Evolutionary conservation across 2,797 vertebrate genomes (phyloP), one percentile per base, ranked within the genome.

Genomic region (Neostethus bicornis): DNA sequence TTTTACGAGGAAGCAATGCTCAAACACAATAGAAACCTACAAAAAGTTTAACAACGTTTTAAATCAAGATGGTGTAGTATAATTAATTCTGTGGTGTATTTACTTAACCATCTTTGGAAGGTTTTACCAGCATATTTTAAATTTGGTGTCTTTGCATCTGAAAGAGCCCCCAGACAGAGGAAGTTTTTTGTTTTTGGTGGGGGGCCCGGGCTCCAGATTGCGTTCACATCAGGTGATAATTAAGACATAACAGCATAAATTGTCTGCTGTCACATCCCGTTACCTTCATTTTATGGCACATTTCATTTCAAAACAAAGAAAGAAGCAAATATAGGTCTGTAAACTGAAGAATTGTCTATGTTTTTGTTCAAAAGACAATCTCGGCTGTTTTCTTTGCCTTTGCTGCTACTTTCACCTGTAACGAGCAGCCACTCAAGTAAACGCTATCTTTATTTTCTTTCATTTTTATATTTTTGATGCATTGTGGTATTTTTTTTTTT

Each of bases 171-270:
- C n/a, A n/a, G n/a, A n/a, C n/a, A n/a, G 57, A 70, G 70, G 51
- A 83, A 70, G 70, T 70, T 66, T 73, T 37, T 51, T 58, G 47
- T 71, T 4, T 24, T 4, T 24, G 4, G 24, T 7, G 29, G 37
- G 19, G 3, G 16, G 8, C 19, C 8, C 26, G 25, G 20, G 25
- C 84, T 89, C 83, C 90, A 90, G 89, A 86, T 88, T 91, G 89
- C 80, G 76, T 57, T 81, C 79, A 83, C 87, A 90, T 91, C 87
- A 90, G 87, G 88, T 91, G 90, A 90, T 87, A 91, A 92, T 91
- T 92, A 93, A 91, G 86, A 89, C 82, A 84, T 89, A 91, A 91
- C 85, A 85, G 79, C 84, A 85, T 88, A 91, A 91, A 91, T 91
- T 89, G 84, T 87, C 85, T 81, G 80, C 86, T 77, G 86, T 91